Base-by-base conservation (phyloP, 2,113 vertebrate genomes). In the Megaceryle maxima region DNA sequence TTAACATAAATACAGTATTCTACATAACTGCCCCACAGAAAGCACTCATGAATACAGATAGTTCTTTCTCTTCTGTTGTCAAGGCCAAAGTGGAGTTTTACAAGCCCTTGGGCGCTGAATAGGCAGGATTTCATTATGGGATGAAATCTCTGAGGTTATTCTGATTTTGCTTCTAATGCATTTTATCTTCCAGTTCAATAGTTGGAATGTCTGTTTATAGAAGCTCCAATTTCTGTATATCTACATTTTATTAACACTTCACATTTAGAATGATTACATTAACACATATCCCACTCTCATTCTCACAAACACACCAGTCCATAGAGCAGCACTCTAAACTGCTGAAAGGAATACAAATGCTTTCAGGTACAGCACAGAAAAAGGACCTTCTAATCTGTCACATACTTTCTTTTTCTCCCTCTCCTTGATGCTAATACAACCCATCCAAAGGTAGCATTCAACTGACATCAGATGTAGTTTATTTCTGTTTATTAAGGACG, bases 231-330 rank as follows among this genome's bases (percentile, higher is more conserved):
- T 88, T 67, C 86, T 95, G 44, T 90, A 56, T 81, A 94, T 64
- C 86, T 94, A 84, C 60, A 88, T 90, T 96, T 95, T 96, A 95
- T 93, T 94, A 95, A 89, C 92, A 96, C 83, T 82, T 92, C 86
- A 87, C 92, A 88, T 94, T 95, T 95, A 93, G 95, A 87, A 91
- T 76, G 62, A 62, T 90, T 93, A 95, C 92, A 96, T 94, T 93
- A 93, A 89, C 83, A 88, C 86, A 24, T 90, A 77, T 33, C 69
- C 93, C 76, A 93, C 88, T 87, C 88, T 14, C 74, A 79, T 92
- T 92, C 80, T 86, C 93, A 79, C 84, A 91, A 93, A 87, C 87
- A 87, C 0, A 5, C 77, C 83, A 88, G 88, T 88, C 88, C 80
- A 70, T 33, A 64, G 85, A 94, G 72, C 92, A 90, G 83, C 63